Evolutionary conservation across 2,888 invertebrate genomes (phyloP).

Genomic region (Pachycephus smyrnensis): DNA sequence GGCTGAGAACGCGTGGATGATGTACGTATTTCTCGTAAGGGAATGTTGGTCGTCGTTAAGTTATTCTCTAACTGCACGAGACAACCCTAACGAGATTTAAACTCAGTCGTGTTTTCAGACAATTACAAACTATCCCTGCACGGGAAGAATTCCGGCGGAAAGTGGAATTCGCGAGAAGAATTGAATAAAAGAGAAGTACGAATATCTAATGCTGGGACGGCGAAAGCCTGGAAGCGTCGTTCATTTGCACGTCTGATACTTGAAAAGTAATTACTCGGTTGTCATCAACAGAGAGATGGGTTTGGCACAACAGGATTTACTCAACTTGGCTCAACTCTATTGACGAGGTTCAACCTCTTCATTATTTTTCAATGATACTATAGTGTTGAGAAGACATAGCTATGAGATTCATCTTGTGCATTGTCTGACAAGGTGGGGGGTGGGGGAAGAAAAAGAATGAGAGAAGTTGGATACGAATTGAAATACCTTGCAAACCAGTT

Average conservation of each 20-base stretch:
- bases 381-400: background rate
- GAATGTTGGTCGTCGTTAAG: background rate
- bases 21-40: background rate
- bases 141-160: background rate
- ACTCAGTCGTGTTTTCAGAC: background rate
- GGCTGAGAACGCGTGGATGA: background rate
- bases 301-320: conserved; percentile 1
- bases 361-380: conserved; percentile 48
- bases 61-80: background rate
- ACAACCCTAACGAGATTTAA: background rate
- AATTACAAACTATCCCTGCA: background rate
- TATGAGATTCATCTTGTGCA: background rate
- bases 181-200: background rate
- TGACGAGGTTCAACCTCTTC: conserved; percentile 42
- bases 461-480: background rate
- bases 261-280: conserved; percentile 63
- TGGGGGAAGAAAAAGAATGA: background rate
- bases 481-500: no score
- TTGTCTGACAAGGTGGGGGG: background rate
- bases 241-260: conserved; percentile 56
- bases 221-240: conserved; percentile 44
- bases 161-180: background rate
- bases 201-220: background rate
- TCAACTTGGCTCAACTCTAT: background rate
- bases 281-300: conserved; percentile 51